Base-by-base conservation (phyloP, 35 echinoderm and acorn worm species). In the Heliocidaris erythrogramma region DNA sequence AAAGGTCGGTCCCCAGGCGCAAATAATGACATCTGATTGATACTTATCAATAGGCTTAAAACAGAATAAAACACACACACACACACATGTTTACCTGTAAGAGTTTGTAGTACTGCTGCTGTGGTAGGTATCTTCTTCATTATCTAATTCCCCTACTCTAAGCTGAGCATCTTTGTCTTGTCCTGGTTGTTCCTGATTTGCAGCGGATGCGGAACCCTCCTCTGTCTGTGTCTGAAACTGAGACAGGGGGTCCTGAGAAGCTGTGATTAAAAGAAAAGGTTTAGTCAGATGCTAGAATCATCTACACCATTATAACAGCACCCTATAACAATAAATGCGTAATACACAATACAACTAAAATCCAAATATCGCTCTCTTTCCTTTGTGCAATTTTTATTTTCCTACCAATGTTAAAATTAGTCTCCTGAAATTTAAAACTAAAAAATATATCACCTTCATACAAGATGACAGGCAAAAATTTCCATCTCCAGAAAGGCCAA, bases 61-160 rank as follows among this genome's bases (percentile, higher is more conserved):
- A 42, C 35, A 42, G 35, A 42, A 42, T 42, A 42, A 42, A 0
- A 42, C 35, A 42, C 35, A 42, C 35, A 27, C 65, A 78, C 49
- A 52, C 49, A 52, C 7, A 0, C 27, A n/a, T 42, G 27, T 24
- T 78, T 89, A 95, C 94, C 94, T 95, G 86, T 95, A 95, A 50
- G 94, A 95, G 53, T 95, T 95, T 49, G 94, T 85, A 48, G 94
- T 95, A 71, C 94, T 95, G 94, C 86, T 90, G 30, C 94, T 95
- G 21, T 49, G 88, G 52, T 88, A 95, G 9, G 94, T 91, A 18
- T 95, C 94, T 48, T 65, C 88, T 59, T 95, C 94, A 27, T 85
- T 14, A 47, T 95, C 94, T 30, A 88, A 24, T 47, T 90, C 56
- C 56, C 24, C 29, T 14, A 29, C 30, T 35, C 32, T 30, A 21